Percentiles rank a stretch among this genome's conserved stretches.
These are phyloP conservation scores for Coecobrya sp. DNA, from an alignment of 2,888 invertebrate species.

Conservation along the genomic window DNA sequence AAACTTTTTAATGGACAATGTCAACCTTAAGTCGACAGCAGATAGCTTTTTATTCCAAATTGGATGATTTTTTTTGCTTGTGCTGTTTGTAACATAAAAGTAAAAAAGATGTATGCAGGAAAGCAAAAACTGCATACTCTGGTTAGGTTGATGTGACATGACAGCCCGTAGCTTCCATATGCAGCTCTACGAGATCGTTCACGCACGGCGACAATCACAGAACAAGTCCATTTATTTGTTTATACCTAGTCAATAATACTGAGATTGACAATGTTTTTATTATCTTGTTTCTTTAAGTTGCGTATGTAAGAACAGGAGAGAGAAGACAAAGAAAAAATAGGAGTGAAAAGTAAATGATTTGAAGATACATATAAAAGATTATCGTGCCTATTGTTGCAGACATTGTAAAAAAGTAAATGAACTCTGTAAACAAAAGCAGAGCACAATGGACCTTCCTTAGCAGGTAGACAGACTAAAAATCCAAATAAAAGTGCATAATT, in stretches of 20 bases:
- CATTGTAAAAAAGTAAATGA: conserved; percentile 56
- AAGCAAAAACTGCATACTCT: background rate
- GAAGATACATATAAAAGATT: conserved; percentile 20
- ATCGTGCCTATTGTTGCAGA: conserved; percentile 35
- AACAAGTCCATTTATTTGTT: conserved; percentile 62
- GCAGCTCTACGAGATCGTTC: background rate
- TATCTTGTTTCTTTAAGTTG: conserved; percentile 35
- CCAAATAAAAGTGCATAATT: conserved; percentile 35
- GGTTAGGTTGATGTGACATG: background rate
- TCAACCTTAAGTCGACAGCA: conserved; percentile 26
- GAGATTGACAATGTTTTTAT: conserved; percentile 68
- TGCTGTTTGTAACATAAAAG: background rate
- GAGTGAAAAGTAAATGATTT: conserved; percentile 8
- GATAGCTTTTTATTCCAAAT: conserved; percentile 22
- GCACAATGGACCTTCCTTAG: conserved; percentile 30
- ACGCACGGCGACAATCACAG: background rate
- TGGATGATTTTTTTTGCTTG: background rate
- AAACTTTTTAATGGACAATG: conserved; percentile 18
- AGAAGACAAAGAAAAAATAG: conserved; percentile 18
- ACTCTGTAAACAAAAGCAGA: conserved; percentile 64
- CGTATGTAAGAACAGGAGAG: background rate
- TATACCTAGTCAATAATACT: conserved; percentile 52
- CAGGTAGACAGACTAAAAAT: conserved; percentile 13
- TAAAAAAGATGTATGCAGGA: background rate
- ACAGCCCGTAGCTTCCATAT: background rate